Percentiles rank a stretch among this genome's conserved stretches.
Evolutionary conservation across 2,797 vertebrate genomes (phyloP).

Genomic region (Antennarius maculatus): DNA sequence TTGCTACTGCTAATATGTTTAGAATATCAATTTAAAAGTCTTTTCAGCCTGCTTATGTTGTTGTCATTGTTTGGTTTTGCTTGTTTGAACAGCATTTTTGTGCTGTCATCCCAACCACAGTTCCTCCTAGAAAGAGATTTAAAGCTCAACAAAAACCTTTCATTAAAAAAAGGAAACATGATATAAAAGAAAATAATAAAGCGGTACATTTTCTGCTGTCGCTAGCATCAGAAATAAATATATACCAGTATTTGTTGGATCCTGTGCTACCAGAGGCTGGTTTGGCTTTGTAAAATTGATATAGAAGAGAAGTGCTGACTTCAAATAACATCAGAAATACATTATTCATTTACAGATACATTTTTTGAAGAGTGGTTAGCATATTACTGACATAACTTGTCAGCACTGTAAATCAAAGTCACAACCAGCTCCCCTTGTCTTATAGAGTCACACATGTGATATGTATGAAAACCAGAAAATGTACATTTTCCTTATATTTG

Average conservation of each 20-base stretch:
- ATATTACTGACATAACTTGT: conserved; percentile 1
- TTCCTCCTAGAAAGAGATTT: background rate
- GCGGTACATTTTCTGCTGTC: background rate
- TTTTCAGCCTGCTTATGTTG: background rate
- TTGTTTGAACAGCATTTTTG: background rate
- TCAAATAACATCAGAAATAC: conserved; percentile 4
- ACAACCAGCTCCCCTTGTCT: background rate
- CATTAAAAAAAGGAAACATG: background rate
- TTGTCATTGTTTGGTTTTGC: background rate
- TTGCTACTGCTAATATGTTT: conserved; percentile 3
- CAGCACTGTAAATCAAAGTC: conserved; percentile 10
- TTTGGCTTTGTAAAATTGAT: conserved; percentile 11
- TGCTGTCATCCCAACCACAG: background rate
- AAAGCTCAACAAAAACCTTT: no score
- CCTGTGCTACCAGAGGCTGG: conserved; percentile 10
- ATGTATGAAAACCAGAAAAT: background rate
- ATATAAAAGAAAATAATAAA: background rate
- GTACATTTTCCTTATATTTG: conserved; percentile 11
- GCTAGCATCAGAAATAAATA: background rate
- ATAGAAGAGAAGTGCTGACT: background rate
- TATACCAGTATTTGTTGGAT: background rate
- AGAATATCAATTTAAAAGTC: background rate
- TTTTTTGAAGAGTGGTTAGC: background rate
- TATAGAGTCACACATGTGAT: conserved; percentile 23
- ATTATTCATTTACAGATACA: conserved; percentile 4